phyloP scores from a whole-genome alignment of 92 coral and sea anemone species.

The Bergia puertoricense region DNA sequence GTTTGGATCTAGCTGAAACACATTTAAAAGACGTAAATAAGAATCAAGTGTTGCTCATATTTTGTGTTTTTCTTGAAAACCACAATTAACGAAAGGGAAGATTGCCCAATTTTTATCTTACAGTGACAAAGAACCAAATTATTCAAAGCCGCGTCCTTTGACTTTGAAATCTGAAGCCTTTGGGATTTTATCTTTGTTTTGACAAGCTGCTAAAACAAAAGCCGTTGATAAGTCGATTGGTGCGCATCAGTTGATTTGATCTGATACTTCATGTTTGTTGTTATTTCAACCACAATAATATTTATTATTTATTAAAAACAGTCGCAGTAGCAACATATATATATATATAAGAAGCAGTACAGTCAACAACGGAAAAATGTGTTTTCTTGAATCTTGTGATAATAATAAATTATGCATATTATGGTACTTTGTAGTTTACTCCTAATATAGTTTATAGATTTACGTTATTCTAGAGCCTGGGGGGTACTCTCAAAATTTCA shows the following conservation, averaged over 20 bases:
- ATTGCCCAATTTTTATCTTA: not conserved
- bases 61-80: not conserved
- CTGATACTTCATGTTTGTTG: not conserved
- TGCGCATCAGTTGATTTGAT: not conserved
- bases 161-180: not conserved
- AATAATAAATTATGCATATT: too few species aligned
- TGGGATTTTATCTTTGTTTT: slow-evolving; percentile 23
- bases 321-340: too few species aligned
- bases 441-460: too few species aligned
- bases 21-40: too few species aligned
- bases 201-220: not conserved
- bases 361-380: too few species aligned
- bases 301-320: too few species aligned
- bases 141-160: not conserved
- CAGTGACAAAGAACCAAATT: not conserved
- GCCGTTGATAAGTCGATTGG: not conserved
- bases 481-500: too few species aligned
- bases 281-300: not conserved
- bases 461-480: too few species aligned
- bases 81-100: not conserved
- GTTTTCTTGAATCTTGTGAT: too few species aligned
- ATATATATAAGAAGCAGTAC: too few species aligned
- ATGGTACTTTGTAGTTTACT: too few species aligned
- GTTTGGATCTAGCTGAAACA: not conserved
- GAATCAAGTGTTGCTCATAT: too few species aligned